A percentile compares a stretch with the other conserved stretches of the same genome.
Conservation (phyloP, 2,113 vertebrate genomes). For the Bubo bubo region DNA sequence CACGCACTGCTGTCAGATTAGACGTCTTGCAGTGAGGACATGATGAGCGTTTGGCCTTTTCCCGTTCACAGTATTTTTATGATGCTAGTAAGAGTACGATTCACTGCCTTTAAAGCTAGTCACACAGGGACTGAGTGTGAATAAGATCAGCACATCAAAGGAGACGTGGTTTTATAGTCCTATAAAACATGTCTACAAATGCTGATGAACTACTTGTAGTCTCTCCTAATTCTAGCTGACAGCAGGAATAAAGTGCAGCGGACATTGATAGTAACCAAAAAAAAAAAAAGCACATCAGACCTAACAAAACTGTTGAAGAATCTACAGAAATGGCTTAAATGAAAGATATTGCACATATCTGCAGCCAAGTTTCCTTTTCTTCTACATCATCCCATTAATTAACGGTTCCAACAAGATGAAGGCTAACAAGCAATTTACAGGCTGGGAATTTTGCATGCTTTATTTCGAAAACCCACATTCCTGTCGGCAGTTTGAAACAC, state of each 20-base stretch:
- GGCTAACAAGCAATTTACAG: not conserved
- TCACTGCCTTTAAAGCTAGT: not conserved
- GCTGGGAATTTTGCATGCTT: not conserved
- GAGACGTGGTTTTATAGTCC: not conserved
- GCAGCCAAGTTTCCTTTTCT: not conserved
- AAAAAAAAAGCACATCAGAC: not conserved
- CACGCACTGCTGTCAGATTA: not conserved
- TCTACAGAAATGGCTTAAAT: not conserved
- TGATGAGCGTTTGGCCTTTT: conserved; percentile 28
- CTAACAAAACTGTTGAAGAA: not conserved
- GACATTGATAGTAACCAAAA: not conserved
- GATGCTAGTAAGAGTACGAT: not conserved
- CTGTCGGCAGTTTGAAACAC: not conserved
- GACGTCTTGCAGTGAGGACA: not conserved
- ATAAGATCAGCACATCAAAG: conserved; percentile 2
- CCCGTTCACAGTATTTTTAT: not conserved
- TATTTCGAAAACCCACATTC: not conserved
- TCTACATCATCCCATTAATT: not conserved
- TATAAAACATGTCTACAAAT: conserved; percentile 8
- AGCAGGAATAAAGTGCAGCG: not conserved
- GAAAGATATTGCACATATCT: fast-evolving
- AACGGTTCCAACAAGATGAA: not conserved
- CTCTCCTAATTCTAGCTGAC: not conserved
- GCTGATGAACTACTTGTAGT: not conserved
- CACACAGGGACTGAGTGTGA: not conserved